Evolutionary conservation across 2,797 vertebrate species (phyloP).

Genomic region (Sus cebifrons): DNA sequence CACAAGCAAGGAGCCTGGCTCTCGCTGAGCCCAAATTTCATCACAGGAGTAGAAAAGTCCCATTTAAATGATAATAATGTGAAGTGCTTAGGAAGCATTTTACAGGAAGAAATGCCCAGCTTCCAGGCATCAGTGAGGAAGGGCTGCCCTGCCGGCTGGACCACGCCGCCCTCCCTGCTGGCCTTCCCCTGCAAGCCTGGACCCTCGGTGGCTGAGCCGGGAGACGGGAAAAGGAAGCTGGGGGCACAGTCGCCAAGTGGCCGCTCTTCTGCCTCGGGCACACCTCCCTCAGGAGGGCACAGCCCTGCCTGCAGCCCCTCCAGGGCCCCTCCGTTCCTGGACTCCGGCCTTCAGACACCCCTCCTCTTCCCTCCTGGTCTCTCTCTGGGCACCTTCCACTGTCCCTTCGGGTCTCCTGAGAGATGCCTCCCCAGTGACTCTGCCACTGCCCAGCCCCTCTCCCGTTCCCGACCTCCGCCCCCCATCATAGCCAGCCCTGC

Average conservation of each 20-base stretch:
- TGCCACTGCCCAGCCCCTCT: neutral
- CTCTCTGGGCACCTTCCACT: neutral
- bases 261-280: neutral
- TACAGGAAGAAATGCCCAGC: neutral
- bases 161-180: no score
- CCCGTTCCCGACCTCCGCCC: neutral
- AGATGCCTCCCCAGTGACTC: neutral
- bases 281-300: neutral
- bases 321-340: no score
- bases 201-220: neutral
- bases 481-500: neutral
- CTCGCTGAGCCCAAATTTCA: neutral
- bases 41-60: neutral
- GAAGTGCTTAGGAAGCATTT: constrained; percentile 19
- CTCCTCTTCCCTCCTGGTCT: no score
- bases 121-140: neutral
- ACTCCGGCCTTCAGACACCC: neutral
- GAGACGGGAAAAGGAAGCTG: neutral
- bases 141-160: neutral
- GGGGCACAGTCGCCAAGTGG: no score
- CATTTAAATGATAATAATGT: neutral
- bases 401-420: neutral
- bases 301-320: neutral
- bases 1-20: neutral
- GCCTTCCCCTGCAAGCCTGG: neutral